Evolutionary conservation across 2,888 invertebrate species (phyloP).

Genomic region (Pharmacophagus antenor): DNA sequence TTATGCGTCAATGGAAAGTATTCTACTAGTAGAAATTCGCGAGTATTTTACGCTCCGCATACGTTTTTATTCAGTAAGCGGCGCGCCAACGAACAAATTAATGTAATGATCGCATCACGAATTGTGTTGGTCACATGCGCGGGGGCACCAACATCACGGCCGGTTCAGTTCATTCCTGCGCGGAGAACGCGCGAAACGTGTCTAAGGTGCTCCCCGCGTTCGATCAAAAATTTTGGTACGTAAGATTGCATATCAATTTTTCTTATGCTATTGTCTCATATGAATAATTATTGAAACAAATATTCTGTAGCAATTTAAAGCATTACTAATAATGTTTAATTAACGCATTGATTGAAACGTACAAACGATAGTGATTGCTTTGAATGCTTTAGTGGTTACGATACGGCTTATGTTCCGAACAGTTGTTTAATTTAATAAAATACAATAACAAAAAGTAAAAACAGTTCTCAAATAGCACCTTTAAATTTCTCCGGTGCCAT

Average conservation of each 20-base stretch:
- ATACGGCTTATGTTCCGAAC: slow-evolving; percentile 14
- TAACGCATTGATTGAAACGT: slow-evolving; percentile 8
- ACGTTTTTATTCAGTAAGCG: slow-evolving; percentile 26
- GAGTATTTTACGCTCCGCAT: slow-evolving; percentile 19
- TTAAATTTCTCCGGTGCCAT: not conserved
- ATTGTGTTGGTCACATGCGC: slow-evolving; percentile 63
- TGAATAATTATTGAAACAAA: not conserved
- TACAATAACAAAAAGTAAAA: slow-evolving; percentile 16
- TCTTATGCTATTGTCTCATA: not conserved
- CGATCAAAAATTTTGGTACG: slow-evolving; percentile 57
- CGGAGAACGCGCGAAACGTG: slow-evolving; percentile 64
- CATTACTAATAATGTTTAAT: slow-evolving; percentile 13
- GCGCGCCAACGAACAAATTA: slow-evolving; percentile 43
- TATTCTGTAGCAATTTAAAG: not conserved
- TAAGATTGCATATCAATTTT: slow-evolving; percentile 35
- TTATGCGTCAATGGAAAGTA: no score
- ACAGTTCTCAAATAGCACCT: not conserved
- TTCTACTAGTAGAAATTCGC: slow-evolving; percentile 1
- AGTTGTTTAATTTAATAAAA: slow-evolving; percentile 21
- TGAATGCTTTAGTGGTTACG: slow-evolving; percentile 23
- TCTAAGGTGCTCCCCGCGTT: slow-evolving; percentile 36
- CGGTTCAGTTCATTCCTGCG: slow-evolving; percentile 61
- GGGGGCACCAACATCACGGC: slow-evolving; percentile 56
- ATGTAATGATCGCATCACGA: slow-evolving; percentile 60
- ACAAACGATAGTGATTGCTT: slow-evolving; percentile 20